phyloP scores from a whole-genome alignment of 2,888 invertebrate species.

The Drosophila aldrichi region DNA sequence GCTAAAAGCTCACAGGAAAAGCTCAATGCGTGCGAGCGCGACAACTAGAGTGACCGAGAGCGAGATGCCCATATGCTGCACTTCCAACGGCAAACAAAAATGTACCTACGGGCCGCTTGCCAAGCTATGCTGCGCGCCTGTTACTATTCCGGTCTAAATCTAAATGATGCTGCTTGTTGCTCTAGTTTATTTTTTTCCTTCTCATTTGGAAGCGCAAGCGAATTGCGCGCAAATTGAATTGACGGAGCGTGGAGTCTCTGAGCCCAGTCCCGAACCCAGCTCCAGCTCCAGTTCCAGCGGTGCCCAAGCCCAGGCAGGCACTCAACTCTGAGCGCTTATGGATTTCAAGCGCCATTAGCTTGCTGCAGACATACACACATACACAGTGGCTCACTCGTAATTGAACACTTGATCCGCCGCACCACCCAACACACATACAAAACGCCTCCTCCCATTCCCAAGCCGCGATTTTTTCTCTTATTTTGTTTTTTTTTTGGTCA shows the following conservation, averaged over 20 bases:
- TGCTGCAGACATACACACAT: neutral
- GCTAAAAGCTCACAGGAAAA: constrained; percentile 10
- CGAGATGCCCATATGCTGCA: constrained; percentile 20
- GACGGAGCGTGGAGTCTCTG: constrained; percentile 45
- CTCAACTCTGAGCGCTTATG: constrained; percentile 56
- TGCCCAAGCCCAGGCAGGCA: constrained; percentile 19
- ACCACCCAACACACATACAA: constrained; percentile 17
- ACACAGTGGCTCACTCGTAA: constrained; percentile 18
- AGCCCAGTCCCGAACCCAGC: constrained; percentile 7
- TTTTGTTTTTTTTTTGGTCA: constrained; percentile 35
- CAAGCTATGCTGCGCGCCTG: constrained; percentile 79
- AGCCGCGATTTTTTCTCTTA: constrained; percentile 37
- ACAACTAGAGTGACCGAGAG: constrained; percentile 8
- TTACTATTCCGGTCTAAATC: constrained; percentile 85
- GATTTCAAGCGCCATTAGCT: constrained; percentile 54
- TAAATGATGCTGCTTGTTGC: constrained; percentile 86
- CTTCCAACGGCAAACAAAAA: constrained; percentile 35
- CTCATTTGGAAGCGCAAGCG: constrained; percentile 69
- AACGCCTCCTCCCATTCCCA: constrained; percentile 33
- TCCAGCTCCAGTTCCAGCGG: constrained; percentile 12
- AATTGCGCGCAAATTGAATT: constrained; percentile 39
- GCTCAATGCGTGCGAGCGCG: constrained; percentile 25
- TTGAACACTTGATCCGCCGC: constrained; percentile 49
- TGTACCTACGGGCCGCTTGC: constrained; percentile 26
- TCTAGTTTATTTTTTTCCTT: constrained; percentile 80